phyloP scores from a whole-genome alignment of 1,140 invertebrate species.

The Meloidogyne floridensis region DNA sequence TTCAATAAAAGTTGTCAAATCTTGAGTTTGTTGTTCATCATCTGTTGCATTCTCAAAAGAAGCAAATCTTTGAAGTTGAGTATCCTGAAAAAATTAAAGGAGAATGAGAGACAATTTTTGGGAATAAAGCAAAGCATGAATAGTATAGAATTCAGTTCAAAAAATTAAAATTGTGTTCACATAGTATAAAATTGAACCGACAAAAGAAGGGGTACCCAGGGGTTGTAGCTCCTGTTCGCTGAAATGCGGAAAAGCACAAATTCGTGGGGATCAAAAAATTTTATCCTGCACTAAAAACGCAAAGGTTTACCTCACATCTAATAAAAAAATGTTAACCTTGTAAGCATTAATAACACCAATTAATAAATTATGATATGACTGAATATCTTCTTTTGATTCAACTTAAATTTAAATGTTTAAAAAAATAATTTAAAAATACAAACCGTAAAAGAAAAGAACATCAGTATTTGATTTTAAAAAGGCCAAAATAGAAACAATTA shows the following conservation, averaged over 20 bases:
- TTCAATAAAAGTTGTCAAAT: conserved; percentile 38
- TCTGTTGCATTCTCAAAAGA: conserved; percentile 24
- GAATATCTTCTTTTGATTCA: conserved; percentile 22
- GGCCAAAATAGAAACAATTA: conserved; percentile 33
- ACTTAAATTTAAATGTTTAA: conserved; percentile 14
- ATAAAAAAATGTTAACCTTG: neutral
- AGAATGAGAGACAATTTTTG: neutral
- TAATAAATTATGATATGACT: conserved; percentile 23
- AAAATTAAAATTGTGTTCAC: no score
- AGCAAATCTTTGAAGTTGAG: conserved; percentile 35
- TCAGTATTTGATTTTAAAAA: conserved; percentile 36
- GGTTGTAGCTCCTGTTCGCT: no score
- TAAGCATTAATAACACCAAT: conserved; percentile 32
- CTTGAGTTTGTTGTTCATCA: conserved; percentile 31
- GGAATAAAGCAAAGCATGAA: no score
- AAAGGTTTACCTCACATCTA: no score
- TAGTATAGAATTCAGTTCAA: no score
- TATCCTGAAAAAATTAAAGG: conserved; percentile 20
- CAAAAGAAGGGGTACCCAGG: no score
- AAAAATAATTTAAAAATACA: neutral
- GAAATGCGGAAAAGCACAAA: no score
- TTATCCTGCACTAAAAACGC: no score
- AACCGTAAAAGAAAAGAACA: conserved; percentile 37
- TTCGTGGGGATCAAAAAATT: no score
- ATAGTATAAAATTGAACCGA: no score